Base-by-base conservation (phyloP, 2,113 vertebrate genomes). In the Gopherus flavomarginatus region DNA sequence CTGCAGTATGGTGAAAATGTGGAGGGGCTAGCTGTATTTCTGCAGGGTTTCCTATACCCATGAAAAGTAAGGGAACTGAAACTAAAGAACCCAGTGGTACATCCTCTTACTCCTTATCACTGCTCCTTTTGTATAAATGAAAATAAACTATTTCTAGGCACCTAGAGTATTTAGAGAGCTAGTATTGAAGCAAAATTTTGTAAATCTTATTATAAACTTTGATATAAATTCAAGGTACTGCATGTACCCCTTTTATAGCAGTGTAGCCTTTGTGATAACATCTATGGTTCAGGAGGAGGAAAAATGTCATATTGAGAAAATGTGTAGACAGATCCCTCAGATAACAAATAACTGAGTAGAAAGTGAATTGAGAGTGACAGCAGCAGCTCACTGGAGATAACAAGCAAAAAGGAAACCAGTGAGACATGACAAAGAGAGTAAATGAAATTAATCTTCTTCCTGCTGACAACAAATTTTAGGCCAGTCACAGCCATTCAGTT, bases 381-480 rank as follows among this genome's bases (percentile, higher is more conserved):
- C 90, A 96, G 92, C 96, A 98, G 93, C 86, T 95, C 96, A 96
- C 92, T 97, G 96, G 93, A 97, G 95, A 98, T 97, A 98, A 96
- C 91, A 97, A 95, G 90, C 91, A 88, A 92, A 96, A 96, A 97
- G 98, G 98, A 98, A 98, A 94, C 87, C 92, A 97, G 93, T 84
- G 97, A 98, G 97, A 98, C 97, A 98, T 97, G 97, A 97, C 97
- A 98, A 95, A 98, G 94, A 97, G 91, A 95, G 80, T 93, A 98
- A 98, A 98, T 97, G 96, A 98, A 98, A 98, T 98, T 97, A 97
- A 98, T 98, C 96, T 98, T 97, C 95, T 97, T 97, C 93, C 97
- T 97, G 96, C 97, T 98, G 95, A 98, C 97, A 97, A 97, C 91
- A 97, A 96, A 92, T 97, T 97, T 97, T 94, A 95, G 92, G n/a